Base-by-base conservation (phyloP, 64 coral and sea anemone genomes). In the Actinia tenebrosa region DNA sequence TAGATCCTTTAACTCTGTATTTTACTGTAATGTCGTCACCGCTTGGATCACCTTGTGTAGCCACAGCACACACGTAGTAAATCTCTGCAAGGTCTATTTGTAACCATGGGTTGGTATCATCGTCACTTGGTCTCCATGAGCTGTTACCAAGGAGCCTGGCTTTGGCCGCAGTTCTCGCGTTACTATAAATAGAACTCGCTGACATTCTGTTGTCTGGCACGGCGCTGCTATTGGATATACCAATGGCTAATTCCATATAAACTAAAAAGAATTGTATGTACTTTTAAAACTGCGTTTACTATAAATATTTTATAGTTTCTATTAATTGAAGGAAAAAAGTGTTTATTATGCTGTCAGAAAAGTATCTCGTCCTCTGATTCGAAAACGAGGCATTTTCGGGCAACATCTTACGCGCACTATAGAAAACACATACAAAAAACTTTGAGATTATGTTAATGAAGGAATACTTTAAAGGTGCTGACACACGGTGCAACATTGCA, bases 31-130 rank as follows among this genome's bases (percentile, higher is more conserved):
- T 44, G 6, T 44, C 20, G 16, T 80, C 78, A 22, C 3, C 22
- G 43, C 45, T 80, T 0, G 78, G 78, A 14, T 53, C 50, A 19
- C 78, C 78, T 53, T 80, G 78, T 18, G 78, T 80, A 53, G 78
- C 78, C 50, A 80, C 78, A 80, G 78, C 78, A 80, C 78, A 80
- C 78, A 80, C 78, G 78, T 80, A 53, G 50, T 80, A 80, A 44
- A 80, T 80, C 42, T 44, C 13, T 19, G 37, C 78, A 53, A 80
- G 78, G 78, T 80, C 43, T 44, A 80, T 22, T 80, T 80, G 78
- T 46, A 80, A 30, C 78, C 78, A 80, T 18, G 78, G 78, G 78
- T 53, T 53, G 50, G 42, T 2, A 17, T 80, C 78, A 46, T 53
- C 78, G 50, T 46, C 50, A 53, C 78, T 5, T 44, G 78, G 78